Percentiles rank a stretch among this genome's conserved stretches.
phyloP scores from a whole-genome alignment of 2,113 vertebrate species.

The Sebastes schlegelii region DNA sequence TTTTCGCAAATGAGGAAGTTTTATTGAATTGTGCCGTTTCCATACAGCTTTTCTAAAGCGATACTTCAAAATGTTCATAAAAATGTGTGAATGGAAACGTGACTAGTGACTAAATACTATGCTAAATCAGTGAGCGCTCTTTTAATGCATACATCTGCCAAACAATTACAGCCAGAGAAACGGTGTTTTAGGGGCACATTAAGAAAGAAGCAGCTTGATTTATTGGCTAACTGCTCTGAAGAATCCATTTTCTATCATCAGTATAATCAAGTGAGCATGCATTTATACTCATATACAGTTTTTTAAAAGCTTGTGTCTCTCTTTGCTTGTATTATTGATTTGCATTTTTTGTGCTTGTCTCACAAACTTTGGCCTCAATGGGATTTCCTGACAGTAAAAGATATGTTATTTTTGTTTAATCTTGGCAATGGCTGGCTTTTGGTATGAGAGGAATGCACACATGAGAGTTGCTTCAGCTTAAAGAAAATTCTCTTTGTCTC shows the following conservation, averaged over 20 bases:
- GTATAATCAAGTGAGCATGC: not conserved
- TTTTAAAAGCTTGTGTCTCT: not conserved
- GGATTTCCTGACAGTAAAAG: conserved; percentile 34
- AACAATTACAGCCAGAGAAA: not conserved
- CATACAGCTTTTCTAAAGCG: too few relatives aligned
- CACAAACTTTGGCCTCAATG: not conserved
- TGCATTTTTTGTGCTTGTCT: not conserved
- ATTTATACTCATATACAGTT: not conserved
- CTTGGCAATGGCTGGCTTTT: conserved; percentile 46
- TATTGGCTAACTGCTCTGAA: not conserved
- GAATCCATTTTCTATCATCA: not conserved
- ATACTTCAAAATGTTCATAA: too few relatives aligned
- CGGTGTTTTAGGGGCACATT: not conserved
- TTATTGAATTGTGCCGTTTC: too few relatives aligned
- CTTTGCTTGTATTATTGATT: not conserved
- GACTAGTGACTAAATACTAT: too few relatives aligned
- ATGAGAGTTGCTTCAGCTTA: conserved; percentile 28
- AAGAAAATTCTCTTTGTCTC: conserved; percentile 50
- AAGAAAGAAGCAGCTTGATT: not conserved
- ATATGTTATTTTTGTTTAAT: conserved; percentile 60
- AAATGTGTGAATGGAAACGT: too few relatives aligned
- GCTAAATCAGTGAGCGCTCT: not conserved
- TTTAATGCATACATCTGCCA: not conserved
- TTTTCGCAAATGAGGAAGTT: too few relatives aligned
- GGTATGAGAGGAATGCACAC: conserved; percentile 66